A percentile compares a stretch with the other conserved stretches of the same genome.
Conservation (phyloP, 2,888 invertebrate species). For the Macrosiphum euphorbiae region DNA sequence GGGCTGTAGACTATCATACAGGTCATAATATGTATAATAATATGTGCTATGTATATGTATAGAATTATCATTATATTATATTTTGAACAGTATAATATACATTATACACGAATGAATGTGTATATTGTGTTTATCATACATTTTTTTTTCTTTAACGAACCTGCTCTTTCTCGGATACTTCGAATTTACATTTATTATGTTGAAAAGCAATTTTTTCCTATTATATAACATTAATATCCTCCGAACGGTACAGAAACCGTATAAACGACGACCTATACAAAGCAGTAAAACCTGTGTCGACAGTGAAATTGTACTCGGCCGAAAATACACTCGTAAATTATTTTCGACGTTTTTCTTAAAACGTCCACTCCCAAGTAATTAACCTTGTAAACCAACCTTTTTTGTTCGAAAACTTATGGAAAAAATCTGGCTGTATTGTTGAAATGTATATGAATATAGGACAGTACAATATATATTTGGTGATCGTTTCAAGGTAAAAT, state of each 20-base stretch:
- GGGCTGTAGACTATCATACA: background rate
- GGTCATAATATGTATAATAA: conserved; percentile 4
- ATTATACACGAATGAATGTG: background rate
- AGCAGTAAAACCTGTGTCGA: conserved; percentile 51
- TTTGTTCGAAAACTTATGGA: background rate
- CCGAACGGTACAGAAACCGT: background rate
- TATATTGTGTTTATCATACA: background rate
- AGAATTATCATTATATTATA: background rate
- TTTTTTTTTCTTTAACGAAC: conserved; percentile 27
- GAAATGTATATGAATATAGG: background rate
- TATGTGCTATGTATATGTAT: background rate
- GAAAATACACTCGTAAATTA: conserved; percentile 49
- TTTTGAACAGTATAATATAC: background rate
- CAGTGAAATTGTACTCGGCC: conserved; percentile 9
- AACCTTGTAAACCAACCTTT: conserved; percentile 25
- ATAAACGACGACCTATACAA: conserved; percentile 6
- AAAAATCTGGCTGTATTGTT: background rate
- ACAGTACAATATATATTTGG: background rate
- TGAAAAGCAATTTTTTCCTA: conserved; percentile 18
- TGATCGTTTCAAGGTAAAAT: background rate
- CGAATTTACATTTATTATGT: conserved; percentile 20
- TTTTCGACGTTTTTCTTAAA: conserved; percentile 47
- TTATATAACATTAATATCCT: conserved; percentile 10
- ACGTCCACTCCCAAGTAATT: conserved; percentile 8
- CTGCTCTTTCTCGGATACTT: background rate